Evolutionary conservation across 2,113 vertebrate genomes (phyloP).

Genomic region (Anseranas semipalmata): DNA sequence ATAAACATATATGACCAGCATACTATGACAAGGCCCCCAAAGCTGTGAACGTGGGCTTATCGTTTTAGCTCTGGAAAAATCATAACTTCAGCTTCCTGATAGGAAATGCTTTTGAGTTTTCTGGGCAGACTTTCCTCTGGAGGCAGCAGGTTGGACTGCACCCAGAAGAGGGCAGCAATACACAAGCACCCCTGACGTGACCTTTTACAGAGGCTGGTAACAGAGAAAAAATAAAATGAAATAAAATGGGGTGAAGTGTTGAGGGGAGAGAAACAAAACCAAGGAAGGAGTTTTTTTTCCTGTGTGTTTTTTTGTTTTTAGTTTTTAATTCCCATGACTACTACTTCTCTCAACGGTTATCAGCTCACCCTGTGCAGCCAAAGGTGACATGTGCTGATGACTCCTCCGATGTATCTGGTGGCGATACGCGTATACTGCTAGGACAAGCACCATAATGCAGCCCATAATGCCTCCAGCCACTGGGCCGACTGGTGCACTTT

Average conservation of each 20-base stretch:
- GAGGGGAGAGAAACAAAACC: not conserved
- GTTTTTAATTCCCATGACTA: not conserved
- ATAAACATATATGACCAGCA: accelerated
- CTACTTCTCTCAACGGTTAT: accelerated
- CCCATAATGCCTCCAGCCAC: conserved; percentile 98
- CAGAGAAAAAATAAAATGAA: not conserved
- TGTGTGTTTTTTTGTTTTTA: not conserved
- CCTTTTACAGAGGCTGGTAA: not conserved
- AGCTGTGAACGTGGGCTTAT: not conserved
- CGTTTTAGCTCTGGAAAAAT: not conserved
- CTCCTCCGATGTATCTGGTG: conserved; percentile 97
- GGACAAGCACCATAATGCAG: conserved; percentile 96
- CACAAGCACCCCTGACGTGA: not conserved
- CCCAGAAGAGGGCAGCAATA: conserved; percentile 70
- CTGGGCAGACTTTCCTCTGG: not conserved
- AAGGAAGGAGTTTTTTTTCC: not conserved
- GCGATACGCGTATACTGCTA: conserved; percentile 95
- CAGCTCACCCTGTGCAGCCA: conserved; percentile 92
- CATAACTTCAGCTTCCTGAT: not conserved
- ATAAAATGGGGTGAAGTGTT: accelerated
- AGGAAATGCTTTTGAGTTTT: accelerated
- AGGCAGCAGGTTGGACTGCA: conserved; percentile 18
- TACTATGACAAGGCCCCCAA: not conserved
- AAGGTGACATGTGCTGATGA: conserved; percentile 98
- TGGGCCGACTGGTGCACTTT: conserved; percentile 93